Percentiles rank a stretch among this genome's conserved stretches.
Conservation (phyloP, 2,797 vertebrate genomes). For the Vipera ursinii region DNA sequence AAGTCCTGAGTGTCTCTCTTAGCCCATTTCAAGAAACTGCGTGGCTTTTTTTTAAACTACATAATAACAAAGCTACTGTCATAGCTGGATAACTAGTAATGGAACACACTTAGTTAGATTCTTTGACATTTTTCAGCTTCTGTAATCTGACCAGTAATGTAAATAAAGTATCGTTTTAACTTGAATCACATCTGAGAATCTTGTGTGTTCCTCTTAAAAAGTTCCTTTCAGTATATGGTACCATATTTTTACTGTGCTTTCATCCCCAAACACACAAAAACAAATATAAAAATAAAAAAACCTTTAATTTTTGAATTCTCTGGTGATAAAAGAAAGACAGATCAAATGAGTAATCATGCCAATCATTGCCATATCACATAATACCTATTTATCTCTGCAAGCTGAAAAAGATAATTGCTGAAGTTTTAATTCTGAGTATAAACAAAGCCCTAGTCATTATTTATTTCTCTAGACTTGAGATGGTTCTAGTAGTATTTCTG, state of each 20-base stretch:
- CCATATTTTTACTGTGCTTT: conserved; percentile 44
- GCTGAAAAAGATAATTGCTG: background rate
- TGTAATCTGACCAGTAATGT: background rate
- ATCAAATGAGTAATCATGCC: too few species aligned
- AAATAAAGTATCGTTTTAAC: background rate
- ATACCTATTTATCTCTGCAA: background rate
- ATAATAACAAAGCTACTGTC: background rate
- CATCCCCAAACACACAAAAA: background rate
- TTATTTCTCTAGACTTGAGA: background rate
- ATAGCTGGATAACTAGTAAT: background rate
- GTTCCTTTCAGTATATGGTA: conserved; percentile 49
- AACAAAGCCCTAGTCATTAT: background rate
- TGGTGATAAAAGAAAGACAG: background rate
- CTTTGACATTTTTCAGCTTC: background rate
- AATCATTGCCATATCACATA: background rate
- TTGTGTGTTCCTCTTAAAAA: conserved; percentile 22
- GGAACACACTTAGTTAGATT: background rate
- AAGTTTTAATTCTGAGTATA: background rate
- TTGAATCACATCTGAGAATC: background rate
- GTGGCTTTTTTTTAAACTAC: background rate
- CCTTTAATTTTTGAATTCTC: background rate
- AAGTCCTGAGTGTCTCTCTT: too few species aligned
- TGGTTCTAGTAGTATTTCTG: background rate
- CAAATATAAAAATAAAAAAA: background rate
- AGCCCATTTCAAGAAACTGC: background rate